These are phyloP conservation scores for Danionella cerebrum DNA, from an alignment of 2,113 vertebrate species.

Conservation along the genomic window DNA sequence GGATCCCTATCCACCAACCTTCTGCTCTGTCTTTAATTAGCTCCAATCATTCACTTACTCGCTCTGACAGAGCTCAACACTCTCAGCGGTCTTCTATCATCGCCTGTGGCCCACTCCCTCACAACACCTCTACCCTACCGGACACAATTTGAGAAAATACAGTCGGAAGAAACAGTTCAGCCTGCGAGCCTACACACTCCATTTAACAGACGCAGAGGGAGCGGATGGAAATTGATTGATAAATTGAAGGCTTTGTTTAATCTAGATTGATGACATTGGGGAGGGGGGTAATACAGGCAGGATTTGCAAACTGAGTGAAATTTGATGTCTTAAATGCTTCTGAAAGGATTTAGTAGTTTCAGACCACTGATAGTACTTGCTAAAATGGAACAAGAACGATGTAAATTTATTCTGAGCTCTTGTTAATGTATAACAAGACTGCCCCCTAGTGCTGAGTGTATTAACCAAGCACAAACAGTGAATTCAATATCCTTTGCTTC, in stretches of 20 bases:
- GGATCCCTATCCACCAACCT: not conserved
- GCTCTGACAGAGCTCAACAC: not conserved
- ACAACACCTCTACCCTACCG: conserved; percentile 4
- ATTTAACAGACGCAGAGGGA: conserved; percentile 23
- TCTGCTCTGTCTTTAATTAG: conserved; percentile 17
- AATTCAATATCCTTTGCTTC: not conserved
- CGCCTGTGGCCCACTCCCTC: not conserved
- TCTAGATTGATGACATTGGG: conserved; percentile 18
- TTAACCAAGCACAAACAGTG: not conserved
- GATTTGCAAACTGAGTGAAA: conserved; percentile 40
- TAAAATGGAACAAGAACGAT: not conserved
- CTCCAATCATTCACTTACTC: conserved; percentile 11
- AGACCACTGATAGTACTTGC: conserved; percentile 19
- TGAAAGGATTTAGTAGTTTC: conserved; percentile 24
- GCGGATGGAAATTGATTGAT: conserved; percentile 27
- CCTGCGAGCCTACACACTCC: not conserved
- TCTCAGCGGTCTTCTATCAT: not conserved
- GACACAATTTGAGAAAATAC: not conserved
- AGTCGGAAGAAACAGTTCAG: not conserved
- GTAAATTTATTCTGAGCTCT: not conserved
- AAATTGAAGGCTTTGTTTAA: conserved; percentile 40
- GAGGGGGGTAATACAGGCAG: conserved; percentile 24
- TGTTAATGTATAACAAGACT: conserved; percentile 21
- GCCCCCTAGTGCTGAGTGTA: conserved; percentile 36
- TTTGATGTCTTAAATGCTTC: conserved; percentile 35